phyloP scores from a whole-genome alignment of 2,113 vertebrate species.

The Zosterops hypoxanthus region DNA sequence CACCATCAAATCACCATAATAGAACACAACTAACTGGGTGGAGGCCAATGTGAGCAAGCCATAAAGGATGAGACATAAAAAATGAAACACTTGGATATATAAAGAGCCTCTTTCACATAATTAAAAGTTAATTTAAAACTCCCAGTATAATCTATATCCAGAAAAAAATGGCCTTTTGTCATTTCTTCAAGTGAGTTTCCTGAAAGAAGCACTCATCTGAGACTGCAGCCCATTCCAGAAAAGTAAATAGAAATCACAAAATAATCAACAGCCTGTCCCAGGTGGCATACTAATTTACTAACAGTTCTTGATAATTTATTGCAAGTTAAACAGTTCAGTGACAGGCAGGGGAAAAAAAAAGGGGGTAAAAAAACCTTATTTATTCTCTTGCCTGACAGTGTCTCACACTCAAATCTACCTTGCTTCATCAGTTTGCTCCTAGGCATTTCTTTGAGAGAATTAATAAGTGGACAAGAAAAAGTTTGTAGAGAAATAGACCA shows the following conservation, averaged over 20 bases:
- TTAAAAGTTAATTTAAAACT: conserved; percentile 50
- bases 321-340: neutral
- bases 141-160: neutral
- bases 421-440: neutral
- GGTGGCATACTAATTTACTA: conserved; percentile 8
- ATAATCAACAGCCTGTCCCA: neutral
- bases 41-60: neutral
- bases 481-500: neutral
- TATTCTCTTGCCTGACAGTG: neutral
- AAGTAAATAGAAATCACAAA: conserved; percentile 18
- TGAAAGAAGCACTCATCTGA: conserved; percentile 36
- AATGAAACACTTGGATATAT: neutral
- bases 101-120: neutral
- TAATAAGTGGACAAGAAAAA: neutral
- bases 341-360: neutral
- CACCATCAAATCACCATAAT: neutral
- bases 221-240: conserved; percentile 4
- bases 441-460: conserved; percentile 7
- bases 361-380: neutral
- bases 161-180: conserved; percentile 5
- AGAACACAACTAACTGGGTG: neutral
- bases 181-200: conserved; percentile 1
- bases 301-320: neutral
- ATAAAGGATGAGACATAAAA: neutral
- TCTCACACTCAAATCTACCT: conserved; percentile 3